A percentile compares a stretch with the other conserved stretches of the same genome.
These are phyloP conservation scores for Lytechinus pictus DNA, from an alignment of 35 echinoderm and acorn worm species.

Conservation along the genomic window DNA sequence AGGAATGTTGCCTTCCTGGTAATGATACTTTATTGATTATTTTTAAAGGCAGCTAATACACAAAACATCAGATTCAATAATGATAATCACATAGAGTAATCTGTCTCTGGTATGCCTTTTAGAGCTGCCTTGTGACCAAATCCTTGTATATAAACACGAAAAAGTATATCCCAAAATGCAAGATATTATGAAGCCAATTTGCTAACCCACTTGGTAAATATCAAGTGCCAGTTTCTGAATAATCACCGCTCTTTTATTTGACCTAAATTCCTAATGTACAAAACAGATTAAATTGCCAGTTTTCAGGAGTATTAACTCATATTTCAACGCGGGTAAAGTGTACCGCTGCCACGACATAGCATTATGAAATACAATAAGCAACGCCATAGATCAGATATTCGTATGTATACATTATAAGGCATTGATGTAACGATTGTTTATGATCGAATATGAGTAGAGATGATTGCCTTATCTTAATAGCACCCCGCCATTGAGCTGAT, in stretches of 20 bases:
- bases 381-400: background rate
- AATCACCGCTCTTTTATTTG: background rate
- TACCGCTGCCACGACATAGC: background rate
- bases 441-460: background rate
- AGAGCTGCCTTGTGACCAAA: too few relatives aligned
- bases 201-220: background rate
- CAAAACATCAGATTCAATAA: too few relatives aligned
- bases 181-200: background rate
- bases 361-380: background rate
- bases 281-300: background rate
- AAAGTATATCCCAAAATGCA: background rate
- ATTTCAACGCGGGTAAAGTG: too few relatives aligned
- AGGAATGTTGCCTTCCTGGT: too few relatives aligned
- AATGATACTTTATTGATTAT: too few relatives aligned
- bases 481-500: background rate
- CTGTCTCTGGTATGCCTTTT: too few relatives aligned
- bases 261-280: background rate
- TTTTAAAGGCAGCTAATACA: too few relatives aligned
- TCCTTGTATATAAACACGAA: too few relatives aligned
- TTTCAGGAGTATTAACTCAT: too few relatives aligned
- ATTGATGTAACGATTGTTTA: background rate
- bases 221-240: background rate
- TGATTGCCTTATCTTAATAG: background rate
- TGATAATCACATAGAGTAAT: too few relatives aligned
- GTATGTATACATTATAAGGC: background rate